Evolutionary conservation across 2,888 invertebrate species (phyloP), one percentile per base, ranked within the genome.

Genomic region (Lamellibrachia satsuma): DNA sequence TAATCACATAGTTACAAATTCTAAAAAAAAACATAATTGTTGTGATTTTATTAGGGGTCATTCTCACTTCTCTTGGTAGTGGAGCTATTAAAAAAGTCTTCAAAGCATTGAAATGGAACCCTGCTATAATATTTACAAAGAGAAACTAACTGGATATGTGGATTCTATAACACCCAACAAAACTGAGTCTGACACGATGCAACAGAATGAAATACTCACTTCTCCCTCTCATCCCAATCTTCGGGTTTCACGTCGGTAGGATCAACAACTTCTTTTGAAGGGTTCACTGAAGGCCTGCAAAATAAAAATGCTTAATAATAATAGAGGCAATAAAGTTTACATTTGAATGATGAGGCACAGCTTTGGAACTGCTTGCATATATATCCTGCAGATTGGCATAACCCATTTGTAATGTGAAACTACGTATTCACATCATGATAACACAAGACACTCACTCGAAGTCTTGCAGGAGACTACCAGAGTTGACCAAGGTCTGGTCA

Each of bases 191-290:
- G 39, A 39, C 91, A 91, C 15, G 22, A 52, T 52, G 91, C 11
- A 52, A 27, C 51, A 52, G 6, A 52, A 51, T 39, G n/a, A 52
- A 55, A 11, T 8, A 94, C 95, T 94, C 94, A 96, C 97, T 98
- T 98, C 96, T 98, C 98, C 95, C 98, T 97, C 95, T 99, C 99
- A 96, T 99, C 99, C 99, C 99, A 99, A 96, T 99, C 98, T 0
- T 97, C 97, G 0, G 99, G 99, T 96, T 97, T 97, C 93, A 96
- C 96, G 95, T 97, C 99, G 90, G 97, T 97, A 0, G 98, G 98
- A 97, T 99, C 99, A 95, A 98, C 98, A 95, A 99, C 98, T 97
- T 99, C 98, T 94, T 98, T 97, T 0, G 99, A 98, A 1, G 99
- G 99, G 97, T 99, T 99, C 22, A 99, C 98, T 2, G 99, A 97